These are phyloP conservation scores for Eunapius fragilis DNA, from an alignment of 37 sponge, comb jelly and placozoan genomes.

Conservation along the genomic window DNA sequence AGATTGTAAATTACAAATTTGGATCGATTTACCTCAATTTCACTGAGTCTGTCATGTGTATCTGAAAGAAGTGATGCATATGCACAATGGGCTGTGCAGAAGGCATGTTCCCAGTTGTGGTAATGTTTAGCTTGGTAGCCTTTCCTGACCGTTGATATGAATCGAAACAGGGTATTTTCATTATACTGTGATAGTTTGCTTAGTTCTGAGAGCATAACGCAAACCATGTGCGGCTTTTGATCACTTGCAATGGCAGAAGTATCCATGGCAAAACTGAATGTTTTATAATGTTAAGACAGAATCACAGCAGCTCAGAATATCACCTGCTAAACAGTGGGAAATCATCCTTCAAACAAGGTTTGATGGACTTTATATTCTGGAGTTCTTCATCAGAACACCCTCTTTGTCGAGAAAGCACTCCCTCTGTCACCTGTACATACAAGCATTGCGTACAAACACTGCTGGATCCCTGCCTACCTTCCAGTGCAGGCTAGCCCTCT, in stretches of 20 bases:
- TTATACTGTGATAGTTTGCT: slow-evolving; percentile 8
- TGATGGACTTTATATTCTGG: slow-evolving; percentile 2
- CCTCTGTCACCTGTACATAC: slow-evolving; percentile 36
- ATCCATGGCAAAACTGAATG: slow-evolving; percentile 18
- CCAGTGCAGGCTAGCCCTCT: background rate
- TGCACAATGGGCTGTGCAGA: slow-evolving; percentile 73
- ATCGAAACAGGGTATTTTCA: slow-evolving; percentile 22
- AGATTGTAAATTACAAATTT: background rate
- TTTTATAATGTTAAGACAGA: background rate
- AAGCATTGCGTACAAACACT: background rate
- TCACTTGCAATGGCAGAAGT: slow-evolving; percentile 13
- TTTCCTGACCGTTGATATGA: slow-evolving; percentile 53
- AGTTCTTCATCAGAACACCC: slow-evolving; percentile 34
- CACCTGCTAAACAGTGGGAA: background rate
- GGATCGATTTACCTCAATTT: slow-evolving; percentile 37
- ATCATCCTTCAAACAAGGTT: background rate
- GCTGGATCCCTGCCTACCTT: slow-evolving; percentile 7
- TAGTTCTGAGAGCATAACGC: slow-evolving; percentile 37
- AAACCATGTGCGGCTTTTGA: slow-evolving; percentile 22
- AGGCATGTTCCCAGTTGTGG: slow-evolving; percentile 89
- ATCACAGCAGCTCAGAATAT: background rate
- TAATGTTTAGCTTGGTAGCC: slow-evolving; percentile 72
- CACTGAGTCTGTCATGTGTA: slow-evolving; percentile 23
- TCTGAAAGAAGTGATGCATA: slow-evolving; percentile 53
- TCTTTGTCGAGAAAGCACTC: slow-evolving; percentile 53